These are phyloP conservation scores for Tragulus kanchil DNA, from an alignment of 2,113 vertebrate genomes.

Conservation along the genomic window DNA sequence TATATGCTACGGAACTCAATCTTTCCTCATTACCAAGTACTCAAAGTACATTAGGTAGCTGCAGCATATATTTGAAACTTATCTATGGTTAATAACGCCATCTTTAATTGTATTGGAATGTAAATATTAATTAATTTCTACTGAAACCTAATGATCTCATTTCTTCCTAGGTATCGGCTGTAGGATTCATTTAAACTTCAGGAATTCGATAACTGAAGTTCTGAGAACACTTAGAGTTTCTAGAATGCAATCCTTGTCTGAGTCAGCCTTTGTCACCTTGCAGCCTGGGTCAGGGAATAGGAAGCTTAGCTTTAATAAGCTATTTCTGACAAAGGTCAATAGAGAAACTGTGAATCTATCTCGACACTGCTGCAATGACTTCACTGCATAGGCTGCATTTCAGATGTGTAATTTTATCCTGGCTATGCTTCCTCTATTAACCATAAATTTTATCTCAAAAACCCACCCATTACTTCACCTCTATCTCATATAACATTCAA, in stretches of 20 bases:
- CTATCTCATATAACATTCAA: conserved; percentile 68
- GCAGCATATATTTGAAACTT: conserved; percentile 5
- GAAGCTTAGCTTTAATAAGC: conserved; percentile 60
- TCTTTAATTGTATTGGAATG: conserved; percentile 18
- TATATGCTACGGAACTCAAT: conserved; percentile 9
- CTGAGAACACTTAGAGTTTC: conserved; percentile 40
- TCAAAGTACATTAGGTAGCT: not conserved
- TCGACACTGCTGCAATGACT: conserved; percentile 54
- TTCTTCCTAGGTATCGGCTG: not conserved
- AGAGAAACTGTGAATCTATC: conserved; percentile 51
- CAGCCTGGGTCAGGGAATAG: conserved; percentile 16
- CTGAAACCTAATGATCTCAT: conserved; percentile 37
- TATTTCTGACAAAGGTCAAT: conserved; percentile 75
- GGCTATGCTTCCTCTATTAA: conserved; percentile 50
- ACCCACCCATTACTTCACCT: conserved; percentile 66
- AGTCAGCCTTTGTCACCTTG: conserved; percentile 48
- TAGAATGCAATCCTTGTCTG: not conserved
- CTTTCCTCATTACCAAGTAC: conserved; percentile 36
- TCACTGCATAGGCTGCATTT: conserved; percentile 53
- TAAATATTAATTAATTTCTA: no score
- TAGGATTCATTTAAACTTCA: conserved; percentile 44
- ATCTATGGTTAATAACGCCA: conserved; percentile 16
- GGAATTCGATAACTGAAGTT: not conserved
- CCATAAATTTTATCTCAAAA: conserved; percentile 69
- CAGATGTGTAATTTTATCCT: conserved; percentile 64